Conservation (phyloP, 2,113 vertebrate genomes). For the Myocastor coypus region DNA sequence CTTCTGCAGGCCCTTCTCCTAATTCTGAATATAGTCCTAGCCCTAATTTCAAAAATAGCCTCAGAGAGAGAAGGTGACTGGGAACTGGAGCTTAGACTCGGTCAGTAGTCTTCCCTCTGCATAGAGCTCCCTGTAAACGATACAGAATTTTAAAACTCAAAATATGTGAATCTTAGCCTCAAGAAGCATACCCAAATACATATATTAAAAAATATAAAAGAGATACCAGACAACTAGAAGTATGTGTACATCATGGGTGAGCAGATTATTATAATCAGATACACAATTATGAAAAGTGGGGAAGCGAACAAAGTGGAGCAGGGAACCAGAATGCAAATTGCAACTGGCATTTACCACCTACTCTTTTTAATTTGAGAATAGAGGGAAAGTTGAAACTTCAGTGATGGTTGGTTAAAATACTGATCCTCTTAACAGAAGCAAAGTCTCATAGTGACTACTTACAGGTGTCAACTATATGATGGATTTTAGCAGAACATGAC, state of each 20-base stretch:
- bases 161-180: neutral
- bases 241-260: no score
- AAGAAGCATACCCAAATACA: neutral
- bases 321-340: neutral
- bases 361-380: neutral
- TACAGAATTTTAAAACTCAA: neutral
- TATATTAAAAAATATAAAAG: neutral
- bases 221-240: neutral
- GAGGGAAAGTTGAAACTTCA: conserved; percentile 20
- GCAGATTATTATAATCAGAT: neutral
- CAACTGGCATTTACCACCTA: neutral
- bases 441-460: neutral
- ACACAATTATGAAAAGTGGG: neutral
- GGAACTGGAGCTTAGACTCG: neutral
- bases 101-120: neutral
- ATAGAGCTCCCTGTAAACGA: neutral
- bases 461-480: neutral
- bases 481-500: neutral
- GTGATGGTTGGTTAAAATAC: neutral
- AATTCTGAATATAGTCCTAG: neutral
- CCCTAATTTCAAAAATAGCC: neutral
- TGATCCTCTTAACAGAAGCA: neutral
- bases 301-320: neutral
- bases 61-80: neutral
- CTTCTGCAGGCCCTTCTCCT: neutral